Conservation (phyloP, 2,888 invertebrate genomes). For the Eretmocerus hayati region DNA sequence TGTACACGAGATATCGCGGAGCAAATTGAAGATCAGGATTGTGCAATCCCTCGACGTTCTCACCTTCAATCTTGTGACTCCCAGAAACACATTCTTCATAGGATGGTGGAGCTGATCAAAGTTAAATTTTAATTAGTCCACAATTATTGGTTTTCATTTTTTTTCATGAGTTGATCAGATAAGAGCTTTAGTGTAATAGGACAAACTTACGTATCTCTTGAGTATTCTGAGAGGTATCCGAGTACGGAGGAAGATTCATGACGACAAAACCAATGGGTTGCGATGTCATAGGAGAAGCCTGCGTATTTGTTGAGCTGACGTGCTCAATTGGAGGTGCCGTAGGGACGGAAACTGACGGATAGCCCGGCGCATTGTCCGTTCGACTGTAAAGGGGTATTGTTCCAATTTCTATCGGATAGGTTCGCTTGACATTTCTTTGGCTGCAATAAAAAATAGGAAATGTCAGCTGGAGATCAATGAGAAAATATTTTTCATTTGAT, state of each 20-base stretch:
- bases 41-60: conserved; percentile 7
- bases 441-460: conserved; percentile 8
- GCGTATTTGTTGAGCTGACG: background rate
- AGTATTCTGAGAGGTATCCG: conserved; percentile 5
- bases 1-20: conserved; percentile 13
- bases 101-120: conserved; percentile 22
- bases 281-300: background rate
- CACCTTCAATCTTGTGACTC: conserved; percentile 7
- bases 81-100: conserved; percentile 22
- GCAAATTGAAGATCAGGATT: conserved; percentile 9
- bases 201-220: conserved; percentile 22
- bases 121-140: background rate
- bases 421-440: conserved; percentile 57
- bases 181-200: too few relatives aligned
- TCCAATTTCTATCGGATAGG: conserved; percentile 63
- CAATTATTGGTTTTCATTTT: too few relatives aligned
- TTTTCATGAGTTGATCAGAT: too few relatives aligned
- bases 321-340: conserved; percentile 11
- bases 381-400: conserved; percentile 59
- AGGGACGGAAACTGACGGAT: background rate
- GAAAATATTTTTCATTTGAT: too few relatives aligned
- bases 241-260: conserved; percentile 13
- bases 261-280: conserved; percentile 28
- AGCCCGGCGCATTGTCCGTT: background rate
- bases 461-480: background rate